Conservation (phyloP, 1,140 invertebrate species). For the Drosophila bocki region DNA sequence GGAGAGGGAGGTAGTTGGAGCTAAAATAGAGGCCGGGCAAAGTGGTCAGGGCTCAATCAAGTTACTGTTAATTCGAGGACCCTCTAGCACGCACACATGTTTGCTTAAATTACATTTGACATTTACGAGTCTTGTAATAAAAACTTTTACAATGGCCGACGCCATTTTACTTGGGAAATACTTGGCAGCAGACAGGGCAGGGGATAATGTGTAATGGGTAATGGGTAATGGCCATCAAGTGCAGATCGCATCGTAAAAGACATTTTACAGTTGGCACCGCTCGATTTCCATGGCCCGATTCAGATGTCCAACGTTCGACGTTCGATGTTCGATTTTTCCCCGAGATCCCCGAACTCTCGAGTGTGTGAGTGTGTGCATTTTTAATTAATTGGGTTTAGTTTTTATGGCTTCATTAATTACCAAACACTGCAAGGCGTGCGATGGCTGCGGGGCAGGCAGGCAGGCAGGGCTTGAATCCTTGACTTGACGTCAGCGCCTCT, state of each 20-base stretch:
- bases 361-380: constrained; percentile 68
- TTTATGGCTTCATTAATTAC: constrained; percentile 85
- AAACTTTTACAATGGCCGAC: constrained; percentile 83
- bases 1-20: not conserved
- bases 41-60: constrained; percentile 77
- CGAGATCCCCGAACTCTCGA: constrained; percentile 10
- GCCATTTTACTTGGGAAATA: constrained; percentile 75
- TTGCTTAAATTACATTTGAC: constrained; percentile 82
- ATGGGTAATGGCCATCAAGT: constrained; percentile 81
- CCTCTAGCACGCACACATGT: constrained; percentile 45
- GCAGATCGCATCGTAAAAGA: constrained; percentile 79
- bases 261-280: constrained; percentile 78
- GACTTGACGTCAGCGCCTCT: constrained; percentile 70
- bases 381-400: constrained; percentile 84
- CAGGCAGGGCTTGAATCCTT: constrained; percentile 43
- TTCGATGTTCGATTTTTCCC: constrained; percentile 24
- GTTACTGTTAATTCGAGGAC: constrained; percentile 62
- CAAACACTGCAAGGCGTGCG: constrained; percentile 50
- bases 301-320: constrained; percentile 7
- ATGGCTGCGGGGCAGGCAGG: not conserved
- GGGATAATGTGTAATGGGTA: constrained; percentile 37
- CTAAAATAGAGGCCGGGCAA: constrained; percentile 41
- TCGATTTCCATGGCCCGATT: constrained; percentile 56
- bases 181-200: constrained; percentile 39
- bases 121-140: constrained; percentile 81